Percentiles rank a stretch among this genome's conserved stretches.
Conservation (phyloP, 2,113 vertebrate genomes). For the Mesembrinibis cayennensis region DNA sequence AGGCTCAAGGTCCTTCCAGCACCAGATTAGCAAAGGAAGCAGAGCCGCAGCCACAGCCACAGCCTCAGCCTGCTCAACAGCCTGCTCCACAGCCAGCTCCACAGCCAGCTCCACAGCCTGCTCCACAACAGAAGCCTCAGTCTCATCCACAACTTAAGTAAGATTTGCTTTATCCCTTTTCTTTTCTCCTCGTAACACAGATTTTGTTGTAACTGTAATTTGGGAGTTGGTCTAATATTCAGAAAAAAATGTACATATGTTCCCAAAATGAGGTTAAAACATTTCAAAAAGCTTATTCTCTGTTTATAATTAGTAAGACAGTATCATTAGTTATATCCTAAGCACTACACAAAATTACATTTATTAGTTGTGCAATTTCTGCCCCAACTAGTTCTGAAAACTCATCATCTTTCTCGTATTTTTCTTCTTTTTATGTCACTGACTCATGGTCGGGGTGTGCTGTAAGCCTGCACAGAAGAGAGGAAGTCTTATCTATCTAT, state of each 20-base stretch:
- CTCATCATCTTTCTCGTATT: not conserved
- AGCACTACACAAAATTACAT: not conserved
- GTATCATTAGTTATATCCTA: not conserved
- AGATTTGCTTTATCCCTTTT: constrained; percentile 60
- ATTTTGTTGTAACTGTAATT: not conserved
- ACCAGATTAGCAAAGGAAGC: constrained; percentile 82
- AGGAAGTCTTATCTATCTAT: constrained; percentile 30
- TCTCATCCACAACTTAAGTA: constrained; percentile 97
- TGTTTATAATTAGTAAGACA: not conserved
- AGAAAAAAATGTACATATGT: fast-evolving
- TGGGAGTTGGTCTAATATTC: not conserved
- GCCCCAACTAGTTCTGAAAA: not conserved
- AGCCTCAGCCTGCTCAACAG: constrained; percentile 59
- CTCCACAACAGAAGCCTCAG: constrained; percentile 82
- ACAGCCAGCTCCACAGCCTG: constrained; percentile 37
- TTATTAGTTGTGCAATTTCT: not conserved
- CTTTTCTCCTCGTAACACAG: not conserved
- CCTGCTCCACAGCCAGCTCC: constrained; percentile 66
- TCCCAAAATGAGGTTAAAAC: not conserved
- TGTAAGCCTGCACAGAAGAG: constrained; percentile 7
- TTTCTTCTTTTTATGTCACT: constrained; percentile 22
- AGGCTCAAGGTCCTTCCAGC: constrained; percentile 81
- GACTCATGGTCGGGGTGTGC: constrained; percentile 44
- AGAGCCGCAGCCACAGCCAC: constrained; percentile 80
- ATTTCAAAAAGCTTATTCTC: not conserved